Conservation (phyloP, 2,113 vertebrate genomes). For the Mormoops blainvillei region DNA sequence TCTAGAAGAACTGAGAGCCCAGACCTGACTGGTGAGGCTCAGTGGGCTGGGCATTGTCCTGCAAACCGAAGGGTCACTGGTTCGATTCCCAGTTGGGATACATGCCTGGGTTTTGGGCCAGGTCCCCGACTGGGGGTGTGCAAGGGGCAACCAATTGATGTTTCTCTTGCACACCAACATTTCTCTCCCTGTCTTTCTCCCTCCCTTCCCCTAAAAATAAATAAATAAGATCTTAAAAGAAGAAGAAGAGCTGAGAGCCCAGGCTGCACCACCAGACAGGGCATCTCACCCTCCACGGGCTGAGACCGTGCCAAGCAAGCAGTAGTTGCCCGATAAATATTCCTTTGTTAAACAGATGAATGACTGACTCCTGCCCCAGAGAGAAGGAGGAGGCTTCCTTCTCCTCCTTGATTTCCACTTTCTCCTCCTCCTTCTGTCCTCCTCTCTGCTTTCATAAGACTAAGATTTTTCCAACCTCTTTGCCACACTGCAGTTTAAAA, state of each 20-base stretch:
- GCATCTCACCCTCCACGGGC: not conserved
- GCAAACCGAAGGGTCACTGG: no score
- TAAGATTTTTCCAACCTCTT: conserved; percentile 44
- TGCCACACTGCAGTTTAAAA: conserved; percentile 55
- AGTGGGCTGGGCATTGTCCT: no score
- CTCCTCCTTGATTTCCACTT: not conserved
- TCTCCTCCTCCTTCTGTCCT: not conserved
- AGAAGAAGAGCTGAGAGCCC: not conserved
- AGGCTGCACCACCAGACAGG: not conserved
- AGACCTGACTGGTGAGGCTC: not conserved
- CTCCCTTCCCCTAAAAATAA: no score
- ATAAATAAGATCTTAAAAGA: no score
- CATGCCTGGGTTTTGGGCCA: no score
- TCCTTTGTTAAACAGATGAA: not conserved
- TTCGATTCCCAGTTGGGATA: no score
- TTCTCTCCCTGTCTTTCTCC: no score
- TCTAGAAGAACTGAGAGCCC: not conserved
- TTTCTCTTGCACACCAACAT: no score
- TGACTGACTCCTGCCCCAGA: not conserved
- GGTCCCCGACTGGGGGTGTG: no score
- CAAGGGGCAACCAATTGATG: no score
- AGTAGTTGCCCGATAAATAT: not conserved
- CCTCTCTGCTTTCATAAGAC: conserved; percentile 25
- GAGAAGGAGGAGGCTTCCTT: not conserved
- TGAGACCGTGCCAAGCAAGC: not conserved